Conservation (phyloP, 2,888 invertebrate species). For the Papilio elwesi region DNA sequence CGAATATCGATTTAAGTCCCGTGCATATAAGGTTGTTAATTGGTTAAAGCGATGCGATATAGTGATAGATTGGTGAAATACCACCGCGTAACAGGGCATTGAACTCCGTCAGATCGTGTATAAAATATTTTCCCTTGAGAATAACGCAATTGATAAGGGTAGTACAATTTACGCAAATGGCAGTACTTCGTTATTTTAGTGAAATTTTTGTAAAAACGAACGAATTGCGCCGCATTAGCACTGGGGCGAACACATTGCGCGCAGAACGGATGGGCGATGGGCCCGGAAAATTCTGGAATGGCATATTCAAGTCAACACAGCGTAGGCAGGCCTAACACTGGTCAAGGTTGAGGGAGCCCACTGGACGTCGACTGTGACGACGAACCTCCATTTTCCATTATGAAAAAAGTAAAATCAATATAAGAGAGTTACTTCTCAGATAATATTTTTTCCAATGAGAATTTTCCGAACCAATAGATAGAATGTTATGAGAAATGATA, state of each 20-base stretch:
- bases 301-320: no score
- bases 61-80: conserved; percentile 52
- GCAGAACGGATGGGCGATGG: no score
- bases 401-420: no score
- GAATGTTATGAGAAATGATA: not conserved
- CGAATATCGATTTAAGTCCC: conserved; percentile 43
- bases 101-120: conserved; percentile 50
- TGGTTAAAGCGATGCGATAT: not conserved
- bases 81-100: conserved; percentile 53
- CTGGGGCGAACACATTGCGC: no score
- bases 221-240: not conserved
- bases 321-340: no score
- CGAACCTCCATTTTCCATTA: no score
- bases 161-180: conserved; percentile 25
- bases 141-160: conserved; percentile 29
- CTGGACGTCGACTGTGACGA: no score
- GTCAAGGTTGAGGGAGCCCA: no score
- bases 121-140: conserved; percentile 38
- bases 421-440: not conserved
- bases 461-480: not conserved
- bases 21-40: conserved; percentile 20
- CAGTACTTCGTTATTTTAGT: conserved; percentile 31
- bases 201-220: conserved; percentile 34
- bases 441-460: not conserved
- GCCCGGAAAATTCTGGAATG: no score